These are phyloP conservation scores for Strix aluco DNA, from an alignment of 2,113 vertebrate species.

Conservation along the genomic window DNA sequence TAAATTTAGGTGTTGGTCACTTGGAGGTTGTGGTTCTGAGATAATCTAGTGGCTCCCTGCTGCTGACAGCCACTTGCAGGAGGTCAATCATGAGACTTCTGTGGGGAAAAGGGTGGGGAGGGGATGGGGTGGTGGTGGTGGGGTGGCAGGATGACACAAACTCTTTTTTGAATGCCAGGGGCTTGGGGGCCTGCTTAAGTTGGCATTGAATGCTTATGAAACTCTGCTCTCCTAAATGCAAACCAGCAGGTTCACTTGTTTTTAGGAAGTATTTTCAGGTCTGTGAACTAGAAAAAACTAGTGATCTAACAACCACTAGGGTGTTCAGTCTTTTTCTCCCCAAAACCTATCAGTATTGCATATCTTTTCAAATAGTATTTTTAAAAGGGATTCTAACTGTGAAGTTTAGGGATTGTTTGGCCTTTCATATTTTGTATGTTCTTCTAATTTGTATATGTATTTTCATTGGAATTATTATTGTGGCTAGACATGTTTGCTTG, in stretches of 20 bases:
- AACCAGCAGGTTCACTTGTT: not conserved
- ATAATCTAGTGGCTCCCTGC: not conserved
- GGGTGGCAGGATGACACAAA: not conserved
- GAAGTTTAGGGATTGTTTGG: not conserved
- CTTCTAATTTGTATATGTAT: not conserved
- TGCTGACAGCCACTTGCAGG: not conserved
- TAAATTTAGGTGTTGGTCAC: not conserved
- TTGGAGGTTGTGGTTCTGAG: not conserved
- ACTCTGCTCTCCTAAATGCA: not conserved
- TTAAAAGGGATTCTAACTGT: not conserved
- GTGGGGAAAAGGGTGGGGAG: not conserved
- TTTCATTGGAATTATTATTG: not conserved
- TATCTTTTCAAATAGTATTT: not conserved
- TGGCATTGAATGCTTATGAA: rapidly evolving
- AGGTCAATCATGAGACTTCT: not conserved
- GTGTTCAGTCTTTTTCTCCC: rapidly evolving
- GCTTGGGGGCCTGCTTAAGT: not conserved
- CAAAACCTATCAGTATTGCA: not conserved
- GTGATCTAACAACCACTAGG: not conserved
- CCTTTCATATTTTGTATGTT: not conserved
- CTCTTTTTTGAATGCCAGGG: not conserved
- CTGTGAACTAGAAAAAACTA: not conserved
- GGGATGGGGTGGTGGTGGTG: too few species aligned
- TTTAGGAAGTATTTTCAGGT: not conserved
- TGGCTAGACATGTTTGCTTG: not conserved